phyloP scores from a whole-genome alignment of 2,113 vertebrate species.

The Athene noctua region DNA sequence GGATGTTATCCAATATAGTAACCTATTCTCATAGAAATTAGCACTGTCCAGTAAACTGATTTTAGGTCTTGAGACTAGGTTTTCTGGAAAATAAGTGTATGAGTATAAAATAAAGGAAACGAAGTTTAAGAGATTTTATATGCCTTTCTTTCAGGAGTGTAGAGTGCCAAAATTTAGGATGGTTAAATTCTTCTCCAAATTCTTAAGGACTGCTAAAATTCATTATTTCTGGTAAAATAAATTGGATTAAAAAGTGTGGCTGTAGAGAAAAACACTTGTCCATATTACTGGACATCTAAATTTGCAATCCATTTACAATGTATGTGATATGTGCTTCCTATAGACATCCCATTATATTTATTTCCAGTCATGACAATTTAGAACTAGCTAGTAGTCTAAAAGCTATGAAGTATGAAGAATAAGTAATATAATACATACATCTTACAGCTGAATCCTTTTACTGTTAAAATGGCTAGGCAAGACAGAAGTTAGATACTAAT shows the following conservation, averaged over 20 bases:
- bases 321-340: not conserved
- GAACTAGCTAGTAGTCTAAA: not conserved
- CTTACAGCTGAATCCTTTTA: not conserved
- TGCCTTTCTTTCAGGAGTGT: not conserved
- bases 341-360: not conserved
- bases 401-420: not conserved
- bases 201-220: not conserved
- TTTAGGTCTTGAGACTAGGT: constrained; percentile 28
- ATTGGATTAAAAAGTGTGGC: not conserved
- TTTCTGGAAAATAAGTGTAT: constrained; percentile 13
- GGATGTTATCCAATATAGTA: not conserved
- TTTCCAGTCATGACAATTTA: not conserved
- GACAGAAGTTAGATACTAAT: not conserved
- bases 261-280: not conserved
- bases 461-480: not conserved
- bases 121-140: not conserved
- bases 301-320: not conserved
- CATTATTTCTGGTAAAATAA: not conserved
- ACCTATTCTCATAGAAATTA: constrained; percentile 34
- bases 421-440: not conserved
- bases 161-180: not conserved
- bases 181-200: not conserved
- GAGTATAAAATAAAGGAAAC: not conserved
- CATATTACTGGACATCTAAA: not conserved
- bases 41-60: constrained; percentile 21